These are phyloP conservation scores for Datnioides undecimradiatus DNA, from an alignment of 2,113 vertebrate genomes.

Conservation along the genomic window DNA sequence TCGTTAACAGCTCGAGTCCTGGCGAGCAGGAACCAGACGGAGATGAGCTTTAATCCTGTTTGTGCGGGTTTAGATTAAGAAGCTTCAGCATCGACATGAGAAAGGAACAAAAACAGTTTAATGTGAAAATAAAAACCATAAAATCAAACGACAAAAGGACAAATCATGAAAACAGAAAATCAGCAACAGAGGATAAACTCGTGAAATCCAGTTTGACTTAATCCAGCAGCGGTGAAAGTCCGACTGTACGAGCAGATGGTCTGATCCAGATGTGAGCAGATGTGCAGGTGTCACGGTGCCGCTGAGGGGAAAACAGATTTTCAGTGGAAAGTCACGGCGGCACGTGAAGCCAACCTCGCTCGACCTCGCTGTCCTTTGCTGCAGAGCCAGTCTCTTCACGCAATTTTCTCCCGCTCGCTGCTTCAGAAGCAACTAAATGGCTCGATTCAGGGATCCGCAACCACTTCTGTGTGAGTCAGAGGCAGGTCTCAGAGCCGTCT, in stretches of 20 bases:
- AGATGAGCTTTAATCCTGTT: neutral
- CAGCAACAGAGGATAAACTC: neutral
- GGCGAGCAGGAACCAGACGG: too few species aligned
- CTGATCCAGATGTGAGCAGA: conserved; percentile 24
- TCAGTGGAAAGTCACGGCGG: neutral
- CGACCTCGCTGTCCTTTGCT: too few species aligned
- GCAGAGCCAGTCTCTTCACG: too few species aligned
- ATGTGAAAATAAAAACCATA: neutral
- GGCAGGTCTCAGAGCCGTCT: too few species aligned
- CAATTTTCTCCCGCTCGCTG: too few species aligned
- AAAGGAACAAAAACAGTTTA: neutral
- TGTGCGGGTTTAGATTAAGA: neutral
- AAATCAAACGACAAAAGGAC: neutral
- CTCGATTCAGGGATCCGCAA: too few species aligned
- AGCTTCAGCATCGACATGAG: too few species aligned
- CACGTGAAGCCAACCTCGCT: neutral
- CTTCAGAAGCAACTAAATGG: too few species aligned
- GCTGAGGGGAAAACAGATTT: neutral
- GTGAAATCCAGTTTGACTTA: neutral
- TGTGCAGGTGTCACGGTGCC: neutral
- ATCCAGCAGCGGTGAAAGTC: neutral
- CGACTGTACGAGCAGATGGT: neutral
- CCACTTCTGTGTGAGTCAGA: too few species aligned
- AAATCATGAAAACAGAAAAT: neutral
- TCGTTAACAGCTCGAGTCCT: too few species aligned